Base-by-base conservation (phyloP, 2,797 vertebrate genomes). In the Scolopax rusticola region DNA sequence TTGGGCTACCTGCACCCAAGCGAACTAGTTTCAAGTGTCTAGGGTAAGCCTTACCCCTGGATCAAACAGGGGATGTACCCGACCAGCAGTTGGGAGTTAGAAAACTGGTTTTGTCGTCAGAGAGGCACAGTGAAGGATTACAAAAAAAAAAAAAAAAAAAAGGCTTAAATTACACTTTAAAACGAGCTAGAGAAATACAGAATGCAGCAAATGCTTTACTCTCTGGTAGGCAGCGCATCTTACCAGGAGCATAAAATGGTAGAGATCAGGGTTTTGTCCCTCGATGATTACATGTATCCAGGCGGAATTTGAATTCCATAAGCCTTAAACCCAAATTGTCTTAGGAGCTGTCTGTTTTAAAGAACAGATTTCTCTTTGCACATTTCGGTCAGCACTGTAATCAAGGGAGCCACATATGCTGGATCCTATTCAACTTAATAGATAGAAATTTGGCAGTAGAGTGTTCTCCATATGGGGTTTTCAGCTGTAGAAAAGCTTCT, bases 381-480 rank as follows among this genome's bases (percentile, higher is more conserved):
- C 84, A 87, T 80, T 95, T 96, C 0, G 90, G 94, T 91, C 96
- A 95, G 93, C 75, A 27, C 75, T 89, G 88, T 82, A 94, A 95
- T 77, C 93, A 94, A 89, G 77, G 90, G 77, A 97, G 81, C 68
- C 95, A 90, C 93, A 95, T 90, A 95, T 71, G 91, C 90, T 97
- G 96, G 96, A 95, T 95, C 71, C n/a, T 30, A 12, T 88, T 96
- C 95, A 96, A 94, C 68, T 95, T 92, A 94, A 97, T 85, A 90
- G 93, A 95, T 96, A 95, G 95, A 95, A 96, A 92, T 94, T 96
- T 97, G 95, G 95, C 96, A 97, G 91, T 76, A 43, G 7, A 84
- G 47, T 61, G 86, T 87, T 93, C 93, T 96, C 96, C 96, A 97
- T 95, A 96, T 95, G 91, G 94, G 88, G 84, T 87, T 97, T 92